Percentiles rank a stretch among this genome's conserved stretches.
Evolutionary conservation across 1,140 invertebrate genomes (phyloP).

Genomic region (Habropoda laboriosa): DNA sequence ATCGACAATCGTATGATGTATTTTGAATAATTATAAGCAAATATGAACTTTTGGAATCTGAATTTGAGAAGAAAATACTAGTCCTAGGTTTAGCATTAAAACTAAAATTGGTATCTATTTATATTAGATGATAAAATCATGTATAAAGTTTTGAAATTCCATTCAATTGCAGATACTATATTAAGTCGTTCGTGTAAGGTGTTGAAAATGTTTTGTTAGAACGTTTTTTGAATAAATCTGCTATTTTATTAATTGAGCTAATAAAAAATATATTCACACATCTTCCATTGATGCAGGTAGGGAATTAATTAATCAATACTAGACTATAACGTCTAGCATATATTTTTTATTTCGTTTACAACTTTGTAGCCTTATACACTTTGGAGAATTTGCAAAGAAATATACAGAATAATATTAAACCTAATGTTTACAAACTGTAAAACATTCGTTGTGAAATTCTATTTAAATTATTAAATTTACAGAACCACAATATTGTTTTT

Average conservation of each 20-base stretch:
- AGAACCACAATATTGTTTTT: slow-evolving; percentile 12
- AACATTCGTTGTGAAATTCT: slow-evolving; percentile 7
- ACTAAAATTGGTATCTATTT: slow-evolving; percentile 5
- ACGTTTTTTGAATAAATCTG: slow-evolving; percentile 14
- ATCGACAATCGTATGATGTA: slow-evolving; percentile 1
- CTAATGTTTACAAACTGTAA: slow-evolving; percentile 21
- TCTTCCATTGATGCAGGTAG: not conserved
- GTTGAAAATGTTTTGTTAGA: not conserved
- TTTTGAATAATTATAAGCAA: slow-evolving; percentile 28
- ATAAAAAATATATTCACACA: not conserved
- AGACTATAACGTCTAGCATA: slow-evolving; percentile 38
- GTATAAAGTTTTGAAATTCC: slow-evolving; percentile 12
- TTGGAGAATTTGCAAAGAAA: slow-evolving; percentile 17
- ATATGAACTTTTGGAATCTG: not conserved
- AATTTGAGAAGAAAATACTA: not conserved
- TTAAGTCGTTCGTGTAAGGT: not conserved
- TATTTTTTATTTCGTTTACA: slow-evolving; percentile 47
- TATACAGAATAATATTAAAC: slow-evolving; percentile 13
- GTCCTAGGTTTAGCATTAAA: not conserved
- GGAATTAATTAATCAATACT: slow-evolving; percentile 7
- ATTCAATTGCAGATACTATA: not conserved
- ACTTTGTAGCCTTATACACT: slow-evolving; percentile 39
- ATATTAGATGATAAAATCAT: not conserved
- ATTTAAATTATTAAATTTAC: not conserved
- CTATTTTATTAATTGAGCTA: slow-evolving; percentile 6